Conservation (phyloP, 2,797 vertebrate species). For the Propithecus perrieri region DNA sequence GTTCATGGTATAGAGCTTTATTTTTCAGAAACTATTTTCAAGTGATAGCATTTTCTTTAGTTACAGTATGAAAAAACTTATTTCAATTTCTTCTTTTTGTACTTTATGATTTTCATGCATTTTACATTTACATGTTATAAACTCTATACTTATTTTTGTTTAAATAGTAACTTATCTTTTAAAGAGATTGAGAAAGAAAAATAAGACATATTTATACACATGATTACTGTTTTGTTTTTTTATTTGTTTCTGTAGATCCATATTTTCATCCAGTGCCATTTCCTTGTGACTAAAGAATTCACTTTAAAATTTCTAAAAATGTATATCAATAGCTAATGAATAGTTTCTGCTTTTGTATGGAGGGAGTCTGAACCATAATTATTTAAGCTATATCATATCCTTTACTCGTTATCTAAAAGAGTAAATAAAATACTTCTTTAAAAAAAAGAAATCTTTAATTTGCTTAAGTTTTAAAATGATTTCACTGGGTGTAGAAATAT, state of each 20-base stretch:
- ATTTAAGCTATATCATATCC: not conserved
- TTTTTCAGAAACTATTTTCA: not conserved
- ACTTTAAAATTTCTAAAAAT: not conserved
- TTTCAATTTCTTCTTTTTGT: not conserved
- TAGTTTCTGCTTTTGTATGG: not conserved
- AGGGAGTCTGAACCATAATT: not conserved
- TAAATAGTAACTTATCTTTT: not conserved
- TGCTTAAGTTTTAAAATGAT: not conserved
- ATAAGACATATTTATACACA: not conserved
- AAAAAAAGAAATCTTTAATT: not conserved
- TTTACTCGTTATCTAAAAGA: not conserved
- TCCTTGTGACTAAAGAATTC: not conserved
- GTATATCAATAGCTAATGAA: not conserved
- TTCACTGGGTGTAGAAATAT: not conserved
- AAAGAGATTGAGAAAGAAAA: not conserved
- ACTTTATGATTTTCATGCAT: not conserved
- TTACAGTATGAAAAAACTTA: not conserved
- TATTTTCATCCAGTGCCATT: not conserved
- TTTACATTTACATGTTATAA: not conserved
- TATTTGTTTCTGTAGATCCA: not conserved
- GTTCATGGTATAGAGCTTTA: not conserved
- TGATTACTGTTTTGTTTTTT: not conserved
- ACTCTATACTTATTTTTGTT: not conserved
- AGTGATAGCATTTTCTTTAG: not conserved
- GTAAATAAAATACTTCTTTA: not conserved